Evolutionary conservation across 2,113 vertebrate genomes (phyloP), one percentile per base, ranked within the genome.

Genomic region (Scomber japonicus): DNA sequence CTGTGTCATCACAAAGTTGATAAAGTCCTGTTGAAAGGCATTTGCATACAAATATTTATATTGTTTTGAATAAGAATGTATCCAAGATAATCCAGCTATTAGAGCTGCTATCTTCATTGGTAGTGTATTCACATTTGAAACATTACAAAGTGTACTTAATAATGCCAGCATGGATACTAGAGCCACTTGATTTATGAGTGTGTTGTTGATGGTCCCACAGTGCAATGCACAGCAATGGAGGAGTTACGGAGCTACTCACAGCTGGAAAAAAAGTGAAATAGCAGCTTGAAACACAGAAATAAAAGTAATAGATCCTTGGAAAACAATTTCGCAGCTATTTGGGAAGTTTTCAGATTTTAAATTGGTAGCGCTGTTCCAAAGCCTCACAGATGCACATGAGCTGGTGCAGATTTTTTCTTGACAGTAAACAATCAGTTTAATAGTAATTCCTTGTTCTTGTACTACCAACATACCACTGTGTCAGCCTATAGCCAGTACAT

Each of bases 201-300:
- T 27, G 17, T n/a, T 59, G 56, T 51, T 53, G 53, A 53, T 71
- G 27, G 35, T 68, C 21, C 66, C 65, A 71, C 13, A 66, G 48
- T 46, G 46, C 24, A 51, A 40, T 17, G 54, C 49, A 70, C 40
- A 60, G 65, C 17, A 31, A 45, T 69, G 69, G 49, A 49, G 40
- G 27, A 40, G 35, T 9, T 40, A 40, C 73, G 35, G 49, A 45
- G 19, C 53, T 31, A 27, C 31, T 51, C 53, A 71, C 77, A 72
- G 73, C 57, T 75, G 70, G 75, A 59, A 59, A 76, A 76, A 50
- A 68, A 55, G 31, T 19, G 11, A 61, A 73, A 70, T 24, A 46
- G 54, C 16, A 75, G 53, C 59, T 71, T 17, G 57, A 71, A 63
- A 81, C 14, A 48, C 21, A n/a, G 45, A 70, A 51, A 59, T 60